A percentile compares a stretch with the other conserved stretches of the same genome.
Evolutionary conservation across 2,888 invertebrate genomes (phyloP).

Genomic region (Drosophila dives): DNA sequence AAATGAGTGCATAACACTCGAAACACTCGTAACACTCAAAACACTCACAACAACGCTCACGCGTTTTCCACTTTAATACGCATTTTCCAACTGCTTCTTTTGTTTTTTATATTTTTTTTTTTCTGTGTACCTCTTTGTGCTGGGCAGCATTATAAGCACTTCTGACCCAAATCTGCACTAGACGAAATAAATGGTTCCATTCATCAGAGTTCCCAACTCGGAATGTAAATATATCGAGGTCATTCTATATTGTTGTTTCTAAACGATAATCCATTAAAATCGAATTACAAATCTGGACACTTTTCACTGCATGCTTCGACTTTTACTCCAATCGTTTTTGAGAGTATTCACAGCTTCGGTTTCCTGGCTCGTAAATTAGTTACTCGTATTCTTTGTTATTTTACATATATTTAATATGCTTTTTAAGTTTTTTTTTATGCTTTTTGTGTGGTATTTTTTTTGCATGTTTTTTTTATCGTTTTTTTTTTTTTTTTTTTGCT

Average conservation of each 20-base stretch:
- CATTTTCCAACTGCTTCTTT: constrained; percentile 27
- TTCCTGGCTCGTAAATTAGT: not conserved
- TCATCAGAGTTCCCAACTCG: not conserved
- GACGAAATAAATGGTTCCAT: not conserved
- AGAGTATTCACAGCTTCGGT: constrained; percentile 1
- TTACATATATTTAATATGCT: constrained; percentile 8
- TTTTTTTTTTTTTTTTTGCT: constrained; percentile 9
- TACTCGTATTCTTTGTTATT: not conserved
- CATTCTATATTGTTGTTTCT: not conserved
- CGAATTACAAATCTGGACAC: not conserved
- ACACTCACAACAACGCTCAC: constrained; percentile 1
- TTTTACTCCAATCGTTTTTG: not conserved
- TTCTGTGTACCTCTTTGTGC: not conserved
- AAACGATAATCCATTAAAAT: not conserved
- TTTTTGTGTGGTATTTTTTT: not conserved
- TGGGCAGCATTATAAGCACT: constrained; percentile 3
- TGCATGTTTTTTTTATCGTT: not conserved
- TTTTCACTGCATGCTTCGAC: not conserved
- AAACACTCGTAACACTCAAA: constrained; percentile 15
- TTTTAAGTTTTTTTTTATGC: constrained; percentile 12
- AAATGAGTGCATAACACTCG: constrained; percentile 61
- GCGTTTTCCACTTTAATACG: constrained; percentile 30
- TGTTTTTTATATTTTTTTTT: not conserved
- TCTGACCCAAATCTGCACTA: not conserved
- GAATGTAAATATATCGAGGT: not conserved